Percentiles rank a stretch among this genome's conserved stretches.
phyloP scores from a whole-genome alignment of 1,140 invertebrate species.

The Brachionus rotundiformis region DNA sequence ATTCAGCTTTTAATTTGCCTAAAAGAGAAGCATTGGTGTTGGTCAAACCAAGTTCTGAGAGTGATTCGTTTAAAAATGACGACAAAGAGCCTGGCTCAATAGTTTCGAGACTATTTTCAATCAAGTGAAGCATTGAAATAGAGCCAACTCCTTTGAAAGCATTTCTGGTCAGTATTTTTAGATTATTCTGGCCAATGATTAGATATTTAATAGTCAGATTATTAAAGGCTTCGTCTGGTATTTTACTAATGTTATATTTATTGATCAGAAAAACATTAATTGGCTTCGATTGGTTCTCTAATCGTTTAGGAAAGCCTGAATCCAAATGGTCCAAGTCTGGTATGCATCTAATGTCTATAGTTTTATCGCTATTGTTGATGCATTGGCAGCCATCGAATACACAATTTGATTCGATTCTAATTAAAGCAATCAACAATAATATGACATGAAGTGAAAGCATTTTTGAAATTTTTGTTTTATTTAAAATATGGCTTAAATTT shows the following conservation, averaged over 20 bases:
- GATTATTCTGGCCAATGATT: constrained; percentile 29
- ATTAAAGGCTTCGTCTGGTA: constrained; percentile 16
- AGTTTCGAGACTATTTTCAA: constrained; percentile 2
- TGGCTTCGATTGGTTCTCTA: neutral
- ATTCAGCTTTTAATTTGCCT: neutral
- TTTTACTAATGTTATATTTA: constrained; percentile 5
- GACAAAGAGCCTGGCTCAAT: neutral
- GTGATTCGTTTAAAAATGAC: neutral
- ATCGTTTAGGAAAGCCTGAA: constrained; percentile 14
- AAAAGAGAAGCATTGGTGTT: neutral
- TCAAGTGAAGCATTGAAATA: neutral
- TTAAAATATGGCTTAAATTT: neutral
- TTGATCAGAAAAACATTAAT: constrained; percentile 35
- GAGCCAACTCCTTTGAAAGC: neutral
- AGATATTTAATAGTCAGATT: constrained; percentile 16
- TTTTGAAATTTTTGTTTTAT: neutral
- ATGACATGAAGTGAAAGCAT: neutral
- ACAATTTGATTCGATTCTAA: neutral
- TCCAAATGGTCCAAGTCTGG: neutral
- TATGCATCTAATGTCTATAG: constrained; percentile 20
- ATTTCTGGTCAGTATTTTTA: constrained; percentile 9
- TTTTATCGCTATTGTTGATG: neutral
- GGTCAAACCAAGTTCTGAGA: neutral
- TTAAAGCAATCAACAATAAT: neutral
- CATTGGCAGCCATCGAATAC: constrained; percentile 26